Evolutionary conservation across 1,140 invertebrate species (phyloP).

Genomic region (Ephestia elutella): DNA sequence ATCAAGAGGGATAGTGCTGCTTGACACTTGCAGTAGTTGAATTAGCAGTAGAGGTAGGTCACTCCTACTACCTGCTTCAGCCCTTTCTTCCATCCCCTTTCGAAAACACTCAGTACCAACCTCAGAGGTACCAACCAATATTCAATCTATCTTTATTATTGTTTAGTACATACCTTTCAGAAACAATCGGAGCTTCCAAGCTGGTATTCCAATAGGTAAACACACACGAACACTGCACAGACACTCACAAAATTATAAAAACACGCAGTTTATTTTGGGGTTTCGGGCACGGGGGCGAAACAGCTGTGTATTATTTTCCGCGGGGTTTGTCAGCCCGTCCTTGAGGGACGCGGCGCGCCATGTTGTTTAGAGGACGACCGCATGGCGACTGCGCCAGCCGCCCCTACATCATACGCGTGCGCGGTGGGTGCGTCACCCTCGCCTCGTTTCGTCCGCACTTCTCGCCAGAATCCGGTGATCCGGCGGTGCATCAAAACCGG

Average conservation of each 20-base stretch:
- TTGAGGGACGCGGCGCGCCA: conserved; percentile 58
- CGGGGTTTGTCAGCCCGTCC: conserved; percentile 56
- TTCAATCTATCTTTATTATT: conserved; percentile 25
- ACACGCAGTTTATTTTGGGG: conserved; percentile 1
- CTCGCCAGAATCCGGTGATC: conserved; percentile 7
- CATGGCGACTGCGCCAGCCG: conserved; percentile 67
- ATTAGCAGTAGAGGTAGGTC: too few relatives aligned
- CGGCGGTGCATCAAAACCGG: background rate
- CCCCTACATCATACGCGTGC: conserved; percentile 59
- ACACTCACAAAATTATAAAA: conserved; percentile 30
- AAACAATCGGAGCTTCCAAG: conserved; percentile 40
- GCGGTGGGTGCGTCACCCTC: conserved; percentile 53
- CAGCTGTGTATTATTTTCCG: conserved; percentile 47
- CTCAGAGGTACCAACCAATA: too few relatives aligned
- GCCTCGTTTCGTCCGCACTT: conserved; percentile 22
- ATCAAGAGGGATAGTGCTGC: too few relatives aligned
- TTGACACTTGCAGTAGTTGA: too few relatives aligned
- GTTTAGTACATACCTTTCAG: conserved; percentile 53
- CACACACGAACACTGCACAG: conserved; percentile 31
- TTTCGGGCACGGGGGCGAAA: conserved; percentile 15
- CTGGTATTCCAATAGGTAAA: conserved; percentile 53
- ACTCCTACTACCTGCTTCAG: too few relatives aligned
- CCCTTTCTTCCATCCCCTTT: too few relatives aligned
- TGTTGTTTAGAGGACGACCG: conserved; percentile 62
- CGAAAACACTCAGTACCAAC: background rate